phyloP scores from a whole-genome alignment of 2,797 vertebrate species.

The Siniperca scherzeri region DNA sequence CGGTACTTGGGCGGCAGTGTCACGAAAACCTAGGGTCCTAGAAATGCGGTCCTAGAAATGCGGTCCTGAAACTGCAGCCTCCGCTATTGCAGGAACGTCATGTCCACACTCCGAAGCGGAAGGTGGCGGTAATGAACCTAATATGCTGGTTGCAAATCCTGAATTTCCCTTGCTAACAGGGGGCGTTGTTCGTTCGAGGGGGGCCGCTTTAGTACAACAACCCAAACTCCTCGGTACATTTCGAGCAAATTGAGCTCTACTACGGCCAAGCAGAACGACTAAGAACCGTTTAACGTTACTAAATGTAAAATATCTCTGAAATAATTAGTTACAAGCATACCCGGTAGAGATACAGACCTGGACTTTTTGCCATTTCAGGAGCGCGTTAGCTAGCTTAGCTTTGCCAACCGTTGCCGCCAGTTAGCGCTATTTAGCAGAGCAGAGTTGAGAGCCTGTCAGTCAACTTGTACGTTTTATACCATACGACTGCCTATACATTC shows the following conservation, averaged over 20 bases:
- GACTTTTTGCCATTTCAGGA: not conserved
- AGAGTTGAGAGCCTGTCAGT: not conserved
- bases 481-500: not conserved
- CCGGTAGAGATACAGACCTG: not conserved
- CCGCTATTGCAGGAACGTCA: too few relatives aligned
- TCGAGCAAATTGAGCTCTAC: not conserved
- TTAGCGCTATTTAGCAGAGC: not conserved
- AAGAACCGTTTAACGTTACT: not conserved
- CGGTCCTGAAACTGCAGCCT: constrained; percentile 68
- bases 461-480: not conserved
- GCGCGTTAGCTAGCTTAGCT: not conserved
- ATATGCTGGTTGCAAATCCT: not conserved
- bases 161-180: not conserved
- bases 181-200: not conserved
- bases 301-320: not conserved
- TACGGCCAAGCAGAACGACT: rapidly evolving
- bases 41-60: too few relatives aligned
- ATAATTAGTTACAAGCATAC: too few relatives aligned
- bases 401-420: not conserved
- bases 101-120: not conserved
- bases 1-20: too few relatives aligned
- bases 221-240: not conserved
- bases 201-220: not conserved
- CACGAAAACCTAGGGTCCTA: too few relatives aligned
- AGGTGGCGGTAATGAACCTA: not conserved